Percentiles rank a stretch among this genome's conserved stretches.
phyloP scores from a whole-genome alignment of 2,888 invertebrate species.

The Kuschelorhynchus macadamiae region DNA sequence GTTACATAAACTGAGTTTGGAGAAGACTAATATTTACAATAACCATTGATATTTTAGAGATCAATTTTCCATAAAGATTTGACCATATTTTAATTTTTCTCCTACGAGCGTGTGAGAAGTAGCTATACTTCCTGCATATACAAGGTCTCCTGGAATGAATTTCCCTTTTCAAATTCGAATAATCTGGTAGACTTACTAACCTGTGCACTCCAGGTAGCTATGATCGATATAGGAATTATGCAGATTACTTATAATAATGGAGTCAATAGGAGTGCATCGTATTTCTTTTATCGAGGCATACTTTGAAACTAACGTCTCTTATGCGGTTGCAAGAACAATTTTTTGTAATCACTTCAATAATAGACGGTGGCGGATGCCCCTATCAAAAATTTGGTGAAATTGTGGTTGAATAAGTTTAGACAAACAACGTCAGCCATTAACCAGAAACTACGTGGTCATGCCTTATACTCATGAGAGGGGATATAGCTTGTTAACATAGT shows the following conservation, averaged over 20 bases:
- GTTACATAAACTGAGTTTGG: too few species aligned
- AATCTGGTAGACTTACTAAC: slow-evolving; percentile 7
- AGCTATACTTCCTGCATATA: too few species aligned
- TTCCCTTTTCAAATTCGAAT: slow-evolving; percentile 24
- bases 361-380: slow-evolving; percentile 4
- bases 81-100: too few species aligned
- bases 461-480: too few species aligned
- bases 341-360: not conserved
- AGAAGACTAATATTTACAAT: too few species aligned
- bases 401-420: slow-evolving; percentile 11
- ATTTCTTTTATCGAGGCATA: slow-evolving; percentile 6
- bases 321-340: slow-evolving; percentile 11
- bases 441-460: slow-evolving; percentile 5
- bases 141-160: not conserved
- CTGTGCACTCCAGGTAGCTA: not conserved
- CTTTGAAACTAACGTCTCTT: slow-evolving; percentile 6
- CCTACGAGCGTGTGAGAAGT: too few species aligned
- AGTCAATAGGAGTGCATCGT: slow-evolving; percentile 13
- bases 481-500: too few species aligned
- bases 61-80: too few species aligned
- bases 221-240: too few species aligned
- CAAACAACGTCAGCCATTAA: slow-evolving; percentile 19
- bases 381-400: slow-evolving; percentile 11
- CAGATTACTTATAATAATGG: slow-evolving; percentile 23
- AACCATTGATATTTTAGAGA: too few species aligned